Evolutionary conservation across 2,113 vertebrate genomes (phyloP), one percentile per base, ranked within the genome.

Genomic region (Labrus mixtus): DNA sequence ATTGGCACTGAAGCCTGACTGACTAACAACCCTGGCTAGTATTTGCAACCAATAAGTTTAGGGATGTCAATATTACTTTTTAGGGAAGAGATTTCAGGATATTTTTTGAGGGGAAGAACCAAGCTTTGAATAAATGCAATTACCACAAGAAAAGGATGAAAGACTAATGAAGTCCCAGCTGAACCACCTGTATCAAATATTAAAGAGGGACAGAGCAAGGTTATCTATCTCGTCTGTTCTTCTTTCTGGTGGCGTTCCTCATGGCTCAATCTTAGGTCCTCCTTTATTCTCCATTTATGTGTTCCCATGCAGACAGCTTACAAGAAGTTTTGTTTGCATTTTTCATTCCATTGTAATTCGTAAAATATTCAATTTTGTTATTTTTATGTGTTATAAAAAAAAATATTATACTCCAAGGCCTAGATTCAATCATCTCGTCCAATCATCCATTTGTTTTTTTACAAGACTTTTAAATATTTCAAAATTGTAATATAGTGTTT

Each of bases 141-240:
- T n/a, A 68, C 6, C 17, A 45, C 23, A 10, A 25, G 56, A 11
- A 48, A 46, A 54, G 3, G 37, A 68, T 22, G n/a, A 73, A 58
- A 22, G 41, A 43, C 46, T 43, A 57, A 61, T 53, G 29, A 64
- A 36, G 29, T 71, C 58, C 45, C 43, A 29, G 37, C 36, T 4
- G 56, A 36, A 48, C 57, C 45, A 73, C 60, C 72, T 63, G 16
- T 15, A 77, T 82, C 6, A 59, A 71, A 77, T 54, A 68, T 84
- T 17, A 79, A 66, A 36, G 19, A 37, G 54, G 66, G 57, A n/a
- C 46, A 59, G 6, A 58, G 41, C 16, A 64, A 10, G 65, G 23
- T 69, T 15, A 17, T 48, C 45, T 22, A 54, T 33, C 17, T 53
- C 4, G 3, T 51, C 15, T 25, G 4, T 23, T 51, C 12, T 1